Conservation (phyloP, 2,888 invertebrate species). For the Arenicola marina region DNA sequence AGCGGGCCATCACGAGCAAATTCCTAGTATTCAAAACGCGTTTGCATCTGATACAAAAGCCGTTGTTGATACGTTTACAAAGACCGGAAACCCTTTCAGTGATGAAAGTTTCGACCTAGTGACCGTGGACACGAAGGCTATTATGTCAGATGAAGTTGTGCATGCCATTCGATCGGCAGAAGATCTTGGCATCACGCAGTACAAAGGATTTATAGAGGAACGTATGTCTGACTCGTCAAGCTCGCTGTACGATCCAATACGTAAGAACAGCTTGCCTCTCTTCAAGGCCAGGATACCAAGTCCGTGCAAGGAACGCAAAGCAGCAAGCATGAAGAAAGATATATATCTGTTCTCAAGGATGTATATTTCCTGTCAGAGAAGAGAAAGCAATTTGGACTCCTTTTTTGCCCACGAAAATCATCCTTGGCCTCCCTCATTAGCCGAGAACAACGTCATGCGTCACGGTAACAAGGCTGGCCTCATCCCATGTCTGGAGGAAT, state of each 20-base stretch:
- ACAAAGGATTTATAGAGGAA: constrained; percentile 4
- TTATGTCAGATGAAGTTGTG: background rate
- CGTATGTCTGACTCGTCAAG: background rate
- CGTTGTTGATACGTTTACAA: background rate
- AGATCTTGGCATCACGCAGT: background rate
- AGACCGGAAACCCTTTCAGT: background rate
- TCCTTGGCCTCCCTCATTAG: constrained; percentile 7
- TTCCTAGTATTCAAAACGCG: background rate
- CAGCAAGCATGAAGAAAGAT: no score
- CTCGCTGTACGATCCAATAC: background rate
- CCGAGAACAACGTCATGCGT: constrained; percentile 1
- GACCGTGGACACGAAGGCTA: background rate
- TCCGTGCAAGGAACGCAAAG: background rate
- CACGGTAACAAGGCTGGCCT: constrained; percentile 10
- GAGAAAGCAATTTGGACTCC: constrained; percentile 2
- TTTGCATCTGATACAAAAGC: background rate
- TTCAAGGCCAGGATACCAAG: no score
- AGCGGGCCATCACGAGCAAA: constrained; percentile 1
- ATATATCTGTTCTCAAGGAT: constrained; percentile 4
- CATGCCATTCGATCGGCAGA: background rate
- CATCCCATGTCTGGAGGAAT: constrained; percentile 1
- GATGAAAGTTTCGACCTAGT: background rate
- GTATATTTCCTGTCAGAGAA: constrained; percentile 5
- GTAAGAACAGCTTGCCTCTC: constrained; percentile 8
- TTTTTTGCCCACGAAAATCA: constrained; percentile 13